phyloP scores from a whole-genome alignment of 1,140 invertebrate genomes.

The Drosophila ogumai region DNA sequence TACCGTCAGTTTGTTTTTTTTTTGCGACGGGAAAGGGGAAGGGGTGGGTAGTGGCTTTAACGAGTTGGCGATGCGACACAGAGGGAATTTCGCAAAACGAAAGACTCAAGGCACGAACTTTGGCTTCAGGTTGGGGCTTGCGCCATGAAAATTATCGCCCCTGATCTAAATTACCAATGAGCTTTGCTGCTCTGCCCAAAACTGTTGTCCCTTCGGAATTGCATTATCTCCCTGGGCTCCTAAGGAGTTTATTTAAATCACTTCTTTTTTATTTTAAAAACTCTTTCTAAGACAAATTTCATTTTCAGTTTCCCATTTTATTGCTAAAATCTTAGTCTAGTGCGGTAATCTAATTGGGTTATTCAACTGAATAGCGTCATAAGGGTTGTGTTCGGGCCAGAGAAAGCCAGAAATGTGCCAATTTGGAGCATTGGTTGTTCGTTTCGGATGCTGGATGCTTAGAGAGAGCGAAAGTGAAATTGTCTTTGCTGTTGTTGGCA shows the following conservation, averaged over 20 bases:
- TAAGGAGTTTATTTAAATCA: background rate
- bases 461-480: slow-evolving; percentile 48
- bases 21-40: background rate
- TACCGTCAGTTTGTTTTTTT: slow-evolving; percentile 22
- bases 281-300: background rate
- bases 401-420: slow-evolving; percentile 40
- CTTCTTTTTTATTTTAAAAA: too few species aligned
- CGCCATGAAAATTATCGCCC: slow-evolving; percentile 59
- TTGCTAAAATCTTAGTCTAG: background rate
- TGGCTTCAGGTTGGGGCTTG: slow-evolving; percentile 11
- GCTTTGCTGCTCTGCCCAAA: slow-evolving; percentile 8
- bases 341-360: slow-evolving; percentile 38
- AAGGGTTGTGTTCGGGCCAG: slow-evolving; percentile 34
- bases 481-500: slow-evolving; percentile 14
- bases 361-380: slow-evolving; percentile 18
- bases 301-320: background rate
- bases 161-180: slow-evolving; percentile 59
- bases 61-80: slow-evolving; percentile 47
- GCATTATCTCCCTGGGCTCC: slow-evolving; percentile 5
- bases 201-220: background rate
- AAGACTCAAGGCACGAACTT: slow-evolving; percentile 68
- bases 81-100: slow-evolving; percentile 63
- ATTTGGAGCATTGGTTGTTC: slow-evolving; percentile 30
- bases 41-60: slow-evolving; percentile 27
- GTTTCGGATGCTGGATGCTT: slow-evolving; percentile 16